Conservation (phyloP, 2,797 vertebrate genomes). For the Cuculus canorus region DNA sequence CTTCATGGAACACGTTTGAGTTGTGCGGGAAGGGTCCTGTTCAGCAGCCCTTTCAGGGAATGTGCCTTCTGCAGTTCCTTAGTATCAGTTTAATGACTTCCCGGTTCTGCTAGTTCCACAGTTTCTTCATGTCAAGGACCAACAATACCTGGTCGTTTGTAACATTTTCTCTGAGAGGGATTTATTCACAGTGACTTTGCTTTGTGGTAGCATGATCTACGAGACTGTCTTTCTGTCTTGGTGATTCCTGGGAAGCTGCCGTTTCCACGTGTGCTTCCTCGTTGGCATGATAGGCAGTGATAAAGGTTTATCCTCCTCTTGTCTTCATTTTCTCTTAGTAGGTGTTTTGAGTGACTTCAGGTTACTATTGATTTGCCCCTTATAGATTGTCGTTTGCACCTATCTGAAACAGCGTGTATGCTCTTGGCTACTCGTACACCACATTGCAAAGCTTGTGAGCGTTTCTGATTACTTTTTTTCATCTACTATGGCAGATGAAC, state of each 20-base stretch:
- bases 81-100: not conserved
- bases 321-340: not conserved
- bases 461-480: not conserved
- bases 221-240: not conserved
- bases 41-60: not conserved
- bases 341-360: not conserved
- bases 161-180: not conserved
- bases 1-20: not conserved
- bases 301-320: not conserved
- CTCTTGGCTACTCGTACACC: not conserved
- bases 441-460: not conserved
- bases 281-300: not conserved
- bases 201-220: not conserved
- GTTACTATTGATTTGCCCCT: not conserved
- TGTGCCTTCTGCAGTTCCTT: not conserved
- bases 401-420: not conserved
- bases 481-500: not conserved
- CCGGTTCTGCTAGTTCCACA: not conserved
- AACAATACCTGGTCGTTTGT: not conserved
- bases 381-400: not conserved
- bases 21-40: not conserved
- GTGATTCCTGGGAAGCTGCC: not conserved
- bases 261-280: not conserved
- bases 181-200: not conserved
- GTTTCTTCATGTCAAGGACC: not conserved